phyloP scores from a whole-genome alignment of 2,113 vertebrate species.

The Malurus cyaneus region DNA sequence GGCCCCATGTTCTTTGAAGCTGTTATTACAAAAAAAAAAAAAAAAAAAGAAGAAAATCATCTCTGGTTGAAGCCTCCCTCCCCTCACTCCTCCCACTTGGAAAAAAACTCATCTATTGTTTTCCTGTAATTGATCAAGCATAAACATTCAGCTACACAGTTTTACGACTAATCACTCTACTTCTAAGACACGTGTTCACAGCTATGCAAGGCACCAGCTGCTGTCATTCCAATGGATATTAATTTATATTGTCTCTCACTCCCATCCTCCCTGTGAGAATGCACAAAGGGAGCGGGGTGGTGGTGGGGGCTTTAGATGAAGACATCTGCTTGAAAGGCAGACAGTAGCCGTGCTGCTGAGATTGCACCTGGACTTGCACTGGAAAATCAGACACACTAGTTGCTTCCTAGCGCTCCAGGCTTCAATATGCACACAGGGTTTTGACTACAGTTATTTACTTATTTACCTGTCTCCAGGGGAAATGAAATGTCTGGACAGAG shows the following conservation, averaged over 20 bases:
- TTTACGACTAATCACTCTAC: conserved; percentile 68
- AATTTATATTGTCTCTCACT: conserved; percentile 77
- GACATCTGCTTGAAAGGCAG: conserved; percentile 75
- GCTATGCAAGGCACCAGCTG: conserved; percentile 76
- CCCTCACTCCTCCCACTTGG: not conserved
- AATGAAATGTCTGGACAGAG: not conserved
- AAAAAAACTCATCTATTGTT: conserved; percentile 18
- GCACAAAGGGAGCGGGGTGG: conserved; percentile 63
- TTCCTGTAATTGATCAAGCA: conserved; percentile 62
- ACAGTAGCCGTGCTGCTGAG: conserved; percentile 36
- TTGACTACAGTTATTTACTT: conserved; percentile 18
- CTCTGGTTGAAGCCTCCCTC: conserved; percentile 14
- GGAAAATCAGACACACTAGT: conserved; percentile 53
- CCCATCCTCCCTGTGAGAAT: conserved; percentile 34
- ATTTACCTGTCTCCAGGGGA: not conserved
- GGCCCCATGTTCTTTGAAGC: not conserved
- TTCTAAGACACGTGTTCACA: conserved; percentile 70
- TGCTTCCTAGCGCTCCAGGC: conserved; percentile 61
- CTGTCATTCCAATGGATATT: conserved; percentile 82
- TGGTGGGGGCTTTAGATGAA: conserved; percentile 42
- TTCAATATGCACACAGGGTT: conserved; percentile 5
- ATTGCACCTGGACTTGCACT: conserved; percentile 71
- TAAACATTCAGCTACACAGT: conserved; percentile 56
- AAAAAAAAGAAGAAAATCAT: not conserved
- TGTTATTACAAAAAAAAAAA: conserved; percentile 12